These are phyloP conservation scores for Aplochiton taeniatus DNA, from an alignment of 2,797 vertebrate species.

Conservation along the genomic window DNA sequence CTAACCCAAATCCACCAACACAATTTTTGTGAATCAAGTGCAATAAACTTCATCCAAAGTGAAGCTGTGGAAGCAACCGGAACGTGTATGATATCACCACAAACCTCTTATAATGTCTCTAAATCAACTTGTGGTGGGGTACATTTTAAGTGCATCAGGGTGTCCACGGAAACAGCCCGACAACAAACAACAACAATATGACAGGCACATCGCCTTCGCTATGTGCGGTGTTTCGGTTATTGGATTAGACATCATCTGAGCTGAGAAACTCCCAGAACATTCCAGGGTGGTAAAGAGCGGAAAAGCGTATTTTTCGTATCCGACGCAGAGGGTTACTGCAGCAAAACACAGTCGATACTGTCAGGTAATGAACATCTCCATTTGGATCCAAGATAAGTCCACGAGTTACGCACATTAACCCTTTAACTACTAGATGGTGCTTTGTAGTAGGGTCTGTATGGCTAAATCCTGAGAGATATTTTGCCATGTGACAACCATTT, in stretches of 20 bases:
- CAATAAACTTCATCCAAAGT: too few relatives aligned
- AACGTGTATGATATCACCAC: too few relatives aligned
- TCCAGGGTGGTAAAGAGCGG: slow-evolving; percentile 33
- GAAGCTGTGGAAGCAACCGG: too few relatives aligned
- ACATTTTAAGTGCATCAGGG: slow-evolving; percentile 6
- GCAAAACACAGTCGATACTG: too few relatives aligned
- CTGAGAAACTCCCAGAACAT: slow-evolving; percentile 50
- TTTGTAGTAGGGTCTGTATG: background rate
- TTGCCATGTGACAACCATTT: too few relatives aligned
- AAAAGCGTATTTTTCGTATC: background rate
- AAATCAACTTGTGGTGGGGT: background rate
- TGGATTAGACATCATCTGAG: slow-evolving; percentile 57
- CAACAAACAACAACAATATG: slow-evolving; percentile 31
- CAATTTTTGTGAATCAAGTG: too few relatives aligned
- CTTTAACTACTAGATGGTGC: background rate
- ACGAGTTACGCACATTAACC: background rate
- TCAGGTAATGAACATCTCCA: too few relatives aligned
- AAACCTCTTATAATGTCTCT: background rate
- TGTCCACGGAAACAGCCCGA: slow-evolving; percentile 51
- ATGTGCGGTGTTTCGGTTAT: slow-evolving; percentile 47
- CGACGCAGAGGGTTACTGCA: too few relatives aligned
- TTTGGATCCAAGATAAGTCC: too few relatives aligned
- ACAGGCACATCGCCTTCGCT: slow-evolving; percentile 21
- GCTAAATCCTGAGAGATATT: background rate
- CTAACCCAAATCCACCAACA: too few relatives aligned